These are phyloP conservation scores for Diadophis punctatus DNA, from an alignment of 2,113 vertebrate genomes.

Conservation along the genomic window DNA sequence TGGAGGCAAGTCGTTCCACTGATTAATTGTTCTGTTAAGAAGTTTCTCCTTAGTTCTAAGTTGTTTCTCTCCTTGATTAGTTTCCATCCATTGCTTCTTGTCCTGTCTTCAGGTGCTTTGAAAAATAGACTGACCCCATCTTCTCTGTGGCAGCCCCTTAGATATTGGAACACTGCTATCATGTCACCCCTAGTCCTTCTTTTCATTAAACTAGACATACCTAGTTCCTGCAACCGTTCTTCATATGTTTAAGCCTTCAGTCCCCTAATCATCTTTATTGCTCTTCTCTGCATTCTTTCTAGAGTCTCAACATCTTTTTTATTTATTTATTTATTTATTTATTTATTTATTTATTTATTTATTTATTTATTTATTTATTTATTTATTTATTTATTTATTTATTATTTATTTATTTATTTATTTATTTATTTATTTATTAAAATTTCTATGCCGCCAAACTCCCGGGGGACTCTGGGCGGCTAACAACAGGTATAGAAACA, in stretches of 20 bases:
- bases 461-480: too few relatives aligned
- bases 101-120: background rate
- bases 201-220: background rate
- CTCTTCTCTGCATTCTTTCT: background rate
- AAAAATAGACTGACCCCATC: background rate
- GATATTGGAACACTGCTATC: background rate
- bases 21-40: background rate
- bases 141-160: background rate
- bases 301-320: too few relatives aligned
- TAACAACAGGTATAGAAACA: too few relatives aligned
- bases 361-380: too few relatives aligned
- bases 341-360: too few relatives aligned
- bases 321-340: too few relatives aligned
- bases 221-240: background rate
- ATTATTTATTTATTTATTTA: too few relatives aligned
- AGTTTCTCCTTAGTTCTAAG: background rate
- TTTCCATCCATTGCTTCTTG: background rate
- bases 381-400: too few relatives aligned
- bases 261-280: background rate
- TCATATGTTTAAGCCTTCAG: background rate
- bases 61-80: background rate
- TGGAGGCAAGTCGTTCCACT: background rate
- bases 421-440: too few relatives aligned
- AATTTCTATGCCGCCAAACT: too few relatives aligned
- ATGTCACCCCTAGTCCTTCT: background rate